These are phyloP conservation scores for Aselliscus stoliczkanus DNA, from an alignment of 2,797 vertebrate species.

Conservation along the genomic window DNA sequence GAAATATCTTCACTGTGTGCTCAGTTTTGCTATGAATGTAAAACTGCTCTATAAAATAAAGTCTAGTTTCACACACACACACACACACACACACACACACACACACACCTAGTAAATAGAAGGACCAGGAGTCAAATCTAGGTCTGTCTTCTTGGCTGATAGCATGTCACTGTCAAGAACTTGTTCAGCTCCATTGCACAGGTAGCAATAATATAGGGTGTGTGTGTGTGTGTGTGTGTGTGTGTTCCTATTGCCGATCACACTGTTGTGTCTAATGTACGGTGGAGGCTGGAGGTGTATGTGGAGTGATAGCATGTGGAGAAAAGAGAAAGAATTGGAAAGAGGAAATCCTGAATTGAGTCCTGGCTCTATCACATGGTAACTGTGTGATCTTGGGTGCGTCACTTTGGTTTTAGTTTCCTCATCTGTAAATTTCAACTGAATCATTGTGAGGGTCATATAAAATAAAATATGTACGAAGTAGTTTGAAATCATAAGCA, in stretches of 20 bases:
- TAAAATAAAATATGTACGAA: background rate
- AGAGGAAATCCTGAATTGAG: background rate
- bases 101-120: background rate
- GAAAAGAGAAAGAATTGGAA: background rate
- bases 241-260: background rate
- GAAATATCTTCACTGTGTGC: background rate
- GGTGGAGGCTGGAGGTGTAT: background rate
- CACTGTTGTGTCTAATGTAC: background rate
- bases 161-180: background rate
- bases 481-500: background rate
- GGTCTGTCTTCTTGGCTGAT: background rate
- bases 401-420: background rate
- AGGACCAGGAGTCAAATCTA: background rate
- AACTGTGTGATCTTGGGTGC: background rate
- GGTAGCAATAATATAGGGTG: background rate
- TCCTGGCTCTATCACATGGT: background rate
- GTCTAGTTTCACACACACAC: background rate
- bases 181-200: background rate
- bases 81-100: background rate
- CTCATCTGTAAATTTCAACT: background rate
- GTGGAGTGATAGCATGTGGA: background rate
- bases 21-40: background rate
- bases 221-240: background rate
- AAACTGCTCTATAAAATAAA: slow-evolving; percentile 21
- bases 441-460: background rate